Evolutionary conservation across 2,888 invertebrate species (phyloP).

Genomic region (Lampropteryx suffumata): DNA sequence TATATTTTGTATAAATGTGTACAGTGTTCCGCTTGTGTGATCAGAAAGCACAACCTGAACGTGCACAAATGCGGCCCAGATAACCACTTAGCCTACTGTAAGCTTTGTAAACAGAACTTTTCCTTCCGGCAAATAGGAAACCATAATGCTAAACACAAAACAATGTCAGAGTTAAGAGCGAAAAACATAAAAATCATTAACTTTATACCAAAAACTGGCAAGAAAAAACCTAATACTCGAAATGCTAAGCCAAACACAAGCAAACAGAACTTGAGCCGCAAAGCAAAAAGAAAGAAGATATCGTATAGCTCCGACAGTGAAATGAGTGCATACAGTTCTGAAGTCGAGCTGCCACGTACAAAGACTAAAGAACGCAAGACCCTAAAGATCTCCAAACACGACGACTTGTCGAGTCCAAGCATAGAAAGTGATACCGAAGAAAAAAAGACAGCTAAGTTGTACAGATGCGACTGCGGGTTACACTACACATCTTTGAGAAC

Average conservation of each 20-base stretch:
- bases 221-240: too few relatives aligned
- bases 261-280: neutral
- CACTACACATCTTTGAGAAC: conserved; percentile 43
- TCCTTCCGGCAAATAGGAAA: neutral
- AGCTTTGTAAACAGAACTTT: conserved; percentile 27
- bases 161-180: conserved; percentile 8
- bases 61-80: conserved; percentile 16
- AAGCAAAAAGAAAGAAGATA: neutral
- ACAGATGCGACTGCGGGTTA: conserved; percentile 46
- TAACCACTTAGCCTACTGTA: conserved; percentile 6
- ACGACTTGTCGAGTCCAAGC: neutral
- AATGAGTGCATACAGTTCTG: neutral
- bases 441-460: conserved; percentile 30
- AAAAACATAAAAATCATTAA: conserved; percentile 11
- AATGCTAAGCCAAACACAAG: neutral
- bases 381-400: neutral
- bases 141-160: conserved; percentile 38
- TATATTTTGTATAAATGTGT: conserved; percentile 17
- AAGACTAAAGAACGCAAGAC: neutral
- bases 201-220: conserved; percentile 1
- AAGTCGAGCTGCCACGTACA: neutral
- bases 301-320: neutral
- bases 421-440: neutral
- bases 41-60: neutral
- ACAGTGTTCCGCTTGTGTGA: conserved; percentile 7